Percentiles rank a stretch among this genome's conserved stretches.
Conservation (phyloP, 2,888 invertebrate species). For the Scaptomyza polygonia region DNA sequence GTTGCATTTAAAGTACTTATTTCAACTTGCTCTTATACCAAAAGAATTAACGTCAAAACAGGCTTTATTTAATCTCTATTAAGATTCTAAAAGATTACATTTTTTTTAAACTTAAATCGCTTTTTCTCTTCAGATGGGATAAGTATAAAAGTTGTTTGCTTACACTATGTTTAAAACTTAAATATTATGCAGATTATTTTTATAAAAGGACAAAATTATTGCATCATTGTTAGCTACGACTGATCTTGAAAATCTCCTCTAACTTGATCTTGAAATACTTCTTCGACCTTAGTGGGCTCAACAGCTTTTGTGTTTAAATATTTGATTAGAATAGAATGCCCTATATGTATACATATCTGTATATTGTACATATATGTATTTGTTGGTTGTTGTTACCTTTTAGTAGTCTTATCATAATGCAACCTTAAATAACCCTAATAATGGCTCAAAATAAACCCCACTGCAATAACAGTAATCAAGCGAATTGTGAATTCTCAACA, state of each 20-base stretch:
- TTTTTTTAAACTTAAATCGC: no score
- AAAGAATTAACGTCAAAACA: no score
- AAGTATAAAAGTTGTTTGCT: not conserved
- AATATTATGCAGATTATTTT: not conserved
- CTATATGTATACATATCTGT: conserved; percentile 3
- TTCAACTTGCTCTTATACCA: not conserved
- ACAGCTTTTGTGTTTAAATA: conserved; percentile 4
- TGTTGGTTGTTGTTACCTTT: conserved; percentile 36
- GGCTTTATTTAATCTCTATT: no score
- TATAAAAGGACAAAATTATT: not conserved
- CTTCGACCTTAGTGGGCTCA: not conserved
- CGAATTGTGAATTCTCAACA: conserved; percentile 46
- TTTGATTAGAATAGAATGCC: conserved; percentile 14
- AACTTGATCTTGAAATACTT: not conserved
- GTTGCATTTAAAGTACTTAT: not conserved
- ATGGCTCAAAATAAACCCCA: conserved; percentile 41
- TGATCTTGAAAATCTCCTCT: conserved; percentile 10
- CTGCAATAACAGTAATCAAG: conserved; percentile 48
- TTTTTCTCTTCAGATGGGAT: no score
- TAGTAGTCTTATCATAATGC: conserved; percentile 45
- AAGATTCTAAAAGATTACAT: no score
- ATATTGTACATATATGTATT: not conserved
- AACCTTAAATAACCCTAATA: conserved; percentile 32
- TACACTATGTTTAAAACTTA: not conserved
- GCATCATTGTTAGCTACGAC: not conserved